A percentile compares a stretch with the other conserved stretches of the same genome.
These are phyloP conservation scores for Drosophila koepferae DNA, from an alignment of 2,888 invertebrate genomes.

Conservation along the genomic window DNA sequence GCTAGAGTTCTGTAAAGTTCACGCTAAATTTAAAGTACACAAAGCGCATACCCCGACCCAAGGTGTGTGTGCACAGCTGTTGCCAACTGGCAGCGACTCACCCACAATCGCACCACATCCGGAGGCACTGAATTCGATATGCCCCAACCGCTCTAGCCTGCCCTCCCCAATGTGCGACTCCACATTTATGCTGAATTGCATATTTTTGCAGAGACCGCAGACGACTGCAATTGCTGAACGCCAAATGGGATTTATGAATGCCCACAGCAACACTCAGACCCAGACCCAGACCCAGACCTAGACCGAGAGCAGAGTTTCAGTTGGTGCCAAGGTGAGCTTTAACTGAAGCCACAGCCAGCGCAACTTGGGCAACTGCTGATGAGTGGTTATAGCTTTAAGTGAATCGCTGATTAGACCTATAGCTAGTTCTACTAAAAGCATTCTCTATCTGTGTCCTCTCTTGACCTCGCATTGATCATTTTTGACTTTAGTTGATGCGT, in stretches of 20 bases:
- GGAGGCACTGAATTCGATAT: conserved; percentile 63
- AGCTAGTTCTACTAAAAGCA: conserved; percentile 16
- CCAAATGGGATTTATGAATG: conserved; percentile 71
- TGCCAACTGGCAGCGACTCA: conserved; percentile 42
- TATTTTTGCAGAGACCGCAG: conserved; percentile 50
- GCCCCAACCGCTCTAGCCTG: conserved; percentile 16
- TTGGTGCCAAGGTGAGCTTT: conserved; percentile 45
- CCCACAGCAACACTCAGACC: conserved; percentile 20
- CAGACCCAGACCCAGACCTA: conserved; percentile 10
- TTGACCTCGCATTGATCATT: background rate
- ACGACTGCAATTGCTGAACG: conserved; percentile 62
- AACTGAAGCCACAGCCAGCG: conserved; percentile 18
- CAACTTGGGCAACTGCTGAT: conserved; percentile 36
- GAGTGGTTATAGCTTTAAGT: conserved; percentile 26
- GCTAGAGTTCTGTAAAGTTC: conserved; percentile 46
- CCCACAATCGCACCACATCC: conserved; percentile 34
- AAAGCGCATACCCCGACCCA: conserved; percentile 34
- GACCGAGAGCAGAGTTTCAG: conserved; percentile 9
- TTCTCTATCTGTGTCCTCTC: background rate
- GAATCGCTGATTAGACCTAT: conserved; percentile 34
- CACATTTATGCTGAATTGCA: conserved; percentile 65
- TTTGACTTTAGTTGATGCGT: background rate
- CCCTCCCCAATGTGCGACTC: background rate
- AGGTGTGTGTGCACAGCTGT: conserved; percentile 69
- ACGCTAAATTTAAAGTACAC: conserved; percentile 63